Base-by-base conservation (phyloP, 2,888 invertebrate species). In the Lasioglossum lativentre region DNA sequence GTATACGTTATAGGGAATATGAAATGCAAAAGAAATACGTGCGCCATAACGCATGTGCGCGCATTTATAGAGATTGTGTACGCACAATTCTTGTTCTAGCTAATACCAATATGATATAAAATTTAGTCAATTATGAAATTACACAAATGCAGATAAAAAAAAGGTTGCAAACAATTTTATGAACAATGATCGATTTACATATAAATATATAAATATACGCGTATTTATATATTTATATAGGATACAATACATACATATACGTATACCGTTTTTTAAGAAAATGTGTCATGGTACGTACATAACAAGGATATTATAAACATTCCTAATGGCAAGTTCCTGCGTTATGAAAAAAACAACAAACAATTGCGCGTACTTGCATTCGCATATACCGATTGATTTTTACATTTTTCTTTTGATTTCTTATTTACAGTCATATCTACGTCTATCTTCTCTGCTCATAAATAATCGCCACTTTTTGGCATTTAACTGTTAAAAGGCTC, bases 91-190 rank as follows among this genome's bases (percentile, higher is more conserved):
- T 91, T 88, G 87, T 89, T 92, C 86, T 93, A 93, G 93, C 82
- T 87, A 90, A 90, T 91, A 91, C 87, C 82, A 83, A 40, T 89
- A 87, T 84, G 83, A 89, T 88, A 92, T 92, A 91, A 92, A 91
- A 92, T 93, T 93, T 94, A 94, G 94, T 94, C 94, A 94, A 94
- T 94, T 94, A 94, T 91, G 90, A 86, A 90, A 91, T 91, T 91
- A 92, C 77, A 76, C 86, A 79, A 88, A 86, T 80, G 77, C 70
- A 70, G 40, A 68, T 68, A 68, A 68, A n/a, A 79, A 86, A 82
- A 82, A 76, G 68, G 68, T 82, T 86, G 88, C 90, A 90, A 81
- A 88, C 87, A 86, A 87, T 92, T 92, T 90, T 91, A 90, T 82
- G 86, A 89, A 72, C 30, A n/a, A 83, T 78, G n/a, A n/a, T n/a